Percentiles rank a stretch among this genome's conserved stretches.
Conservation (phyloP, 1,140 invertebrate species). For the Anthonomus grandis region DNA sequence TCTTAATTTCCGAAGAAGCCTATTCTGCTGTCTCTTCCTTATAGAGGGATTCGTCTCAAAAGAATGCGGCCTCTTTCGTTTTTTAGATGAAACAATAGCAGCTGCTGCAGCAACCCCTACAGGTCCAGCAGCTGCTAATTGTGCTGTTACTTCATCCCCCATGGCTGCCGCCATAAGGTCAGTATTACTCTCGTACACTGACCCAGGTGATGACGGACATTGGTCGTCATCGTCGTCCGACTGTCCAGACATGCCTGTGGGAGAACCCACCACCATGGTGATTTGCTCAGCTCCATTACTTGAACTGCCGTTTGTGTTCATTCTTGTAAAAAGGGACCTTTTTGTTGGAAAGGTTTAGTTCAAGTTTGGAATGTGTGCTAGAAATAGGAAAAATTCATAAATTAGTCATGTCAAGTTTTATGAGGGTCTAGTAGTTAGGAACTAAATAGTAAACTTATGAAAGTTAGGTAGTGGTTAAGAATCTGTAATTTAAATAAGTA, state of each 20-base stretch:
- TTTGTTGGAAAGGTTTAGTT: too few species aligned
- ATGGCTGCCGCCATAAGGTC: conserved; percentile 77
- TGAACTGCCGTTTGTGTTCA: conserved; percentile 61
- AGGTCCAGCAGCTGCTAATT: conserved; percentile 90
- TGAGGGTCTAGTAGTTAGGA: too few species aligned
- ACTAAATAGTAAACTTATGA: too few species aligned
- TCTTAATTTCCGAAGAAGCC: conserved; percentile 82
- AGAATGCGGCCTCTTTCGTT: conserved; percentile 90
- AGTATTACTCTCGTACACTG: conserved; percentile 67
- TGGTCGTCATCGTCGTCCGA: conserved; percentile 80
- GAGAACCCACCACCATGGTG: conserved; percentile 48
- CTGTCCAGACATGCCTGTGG: conserved; percentile 54
- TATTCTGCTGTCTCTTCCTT: conserved; percentile 92
- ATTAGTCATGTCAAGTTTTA: too few species aligned
- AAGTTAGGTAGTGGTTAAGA: too few species aligned
- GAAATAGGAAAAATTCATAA: too few species aligned
- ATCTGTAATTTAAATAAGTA: too few species aligned
- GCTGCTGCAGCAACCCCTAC: conserved; percentile 95
- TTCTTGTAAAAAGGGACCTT: too few species aligned
- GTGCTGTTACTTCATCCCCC: conserved; percentile 92
- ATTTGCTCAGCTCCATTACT: conserved; percentile 51
- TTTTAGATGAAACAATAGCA: conserved; percentile 94
- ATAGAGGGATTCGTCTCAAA: conserved; percentile 98
- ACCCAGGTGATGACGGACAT: conserved; percentile 65
- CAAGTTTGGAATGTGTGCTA: too few species aligned